A percentile compares a stretch with the other conserved stretches of the same genome.
Conservation (phyloP, 2,888 invertebrate genomes). For the Aphelenchoides bicaudatus region DNA sequence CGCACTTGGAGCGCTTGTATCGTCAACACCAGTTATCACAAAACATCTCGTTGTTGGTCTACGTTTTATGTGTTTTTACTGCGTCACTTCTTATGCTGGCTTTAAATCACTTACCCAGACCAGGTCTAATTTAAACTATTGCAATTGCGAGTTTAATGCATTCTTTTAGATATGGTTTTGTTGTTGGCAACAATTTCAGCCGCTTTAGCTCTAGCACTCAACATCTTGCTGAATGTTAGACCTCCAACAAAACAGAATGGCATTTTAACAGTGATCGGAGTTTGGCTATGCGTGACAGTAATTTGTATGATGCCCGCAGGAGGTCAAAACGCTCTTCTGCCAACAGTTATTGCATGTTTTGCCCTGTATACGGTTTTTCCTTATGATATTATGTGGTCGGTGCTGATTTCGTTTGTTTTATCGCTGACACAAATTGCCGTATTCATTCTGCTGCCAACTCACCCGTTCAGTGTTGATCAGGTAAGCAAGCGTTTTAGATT, state of each 20-base stretch:
- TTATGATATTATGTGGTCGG: conserved; percentile 30
- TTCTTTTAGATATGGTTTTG: conserved; percentile 30
- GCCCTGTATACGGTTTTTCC: conserved; percentile 44
- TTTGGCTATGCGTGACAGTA: conserved; percentile 32
- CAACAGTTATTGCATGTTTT: conserved; percentile 42
- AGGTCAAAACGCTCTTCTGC: conserved; percentile 42
- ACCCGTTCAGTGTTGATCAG: conserved; percentile 31
- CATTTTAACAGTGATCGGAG: conserved; percentile 10
- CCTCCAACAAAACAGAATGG: conserved; percentile 10
- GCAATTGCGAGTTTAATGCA: too few species aligned
- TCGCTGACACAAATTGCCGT: conserved; percentile 29
- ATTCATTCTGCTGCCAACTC: conserved; percentile 26
- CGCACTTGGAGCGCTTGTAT: conserved; percentile 33
- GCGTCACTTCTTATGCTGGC: conserved; percentile 31
- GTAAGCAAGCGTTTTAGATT: conserved; percentile 24
- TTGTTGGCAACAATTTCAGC: conserved; percentile 31
- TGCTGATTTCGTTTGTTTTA: conserved; percentile 17
- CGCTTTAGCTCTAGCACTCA: conserved; percentile 28
- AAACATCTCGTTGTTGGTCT: conserved; percentile 24
- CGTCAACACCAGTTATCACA: conserved; percentile 28
- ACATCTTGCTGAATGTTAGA: conserved; percentile 15
- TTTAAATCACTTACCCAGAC: conserved; percentile 31
- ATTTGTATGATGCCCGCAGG: conserved; percentile 33
- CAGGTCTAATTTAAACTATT: too few species aligned
- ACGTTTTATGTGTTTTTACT: conserved; percentile 31